Percentiles rank a stretch among this genome's conserved stretches.
These are phyloP conservation scores for Hedychridium roseum DNA, from an alignment of 2,888 invertebrate genomes.

Conservation along the genomic window DNA sequence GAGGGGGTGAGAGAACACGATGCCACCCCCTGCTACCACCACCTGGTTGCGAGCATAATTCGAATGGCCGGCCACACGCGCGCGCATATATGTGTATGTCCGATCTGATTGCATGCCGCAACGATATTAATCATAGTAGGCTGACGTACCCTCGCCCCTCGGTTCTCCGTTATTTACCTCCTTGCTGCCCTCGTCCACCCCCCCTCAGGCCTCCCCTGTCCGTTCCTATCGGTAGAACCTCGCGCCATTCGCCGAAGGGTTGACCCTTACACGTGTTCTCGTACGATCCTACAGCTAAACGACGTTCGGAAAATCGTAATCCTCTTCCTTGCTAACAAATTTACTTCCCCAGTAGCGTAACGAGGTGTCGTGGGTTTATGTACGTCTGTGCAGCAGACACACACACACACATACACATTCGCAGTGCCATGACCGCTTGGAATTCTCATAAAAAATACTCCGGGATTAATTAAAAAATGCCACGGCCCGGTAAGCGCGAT, in stretches of 20 bases:
- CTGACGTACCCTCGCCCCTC: constrained; percentile 64
- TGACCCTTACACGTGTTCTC: constrained; percentile 21
- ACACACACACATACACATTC: constrained; percentile 1
- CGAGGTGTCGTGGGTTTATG: constrained; percentile 4
- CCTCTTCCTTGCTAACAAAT: background rate
- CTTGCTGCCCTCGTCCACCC: constrained; percentile 41
- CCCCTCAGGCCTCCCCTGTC: constrained; percentile 32
- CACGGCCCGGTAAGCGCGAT: constrained; percentile 26
- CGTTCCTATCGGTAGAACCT: constrained; percentile 29
- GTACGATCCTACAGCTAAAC: too few relatives aligned
- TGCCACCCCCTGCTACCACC: constrained; percentile 27
- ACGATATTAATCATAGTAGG: constrained; percentile 67
- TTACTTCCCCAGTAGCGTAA: constrained; percentile 4
- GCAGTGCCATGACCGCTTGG: constrained; percentile 38
- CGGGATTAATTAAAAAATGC: constrained; percentile 57
- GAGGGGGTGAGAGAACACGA: constrained; percentile 10
- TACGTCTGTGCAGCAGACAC: background rate
- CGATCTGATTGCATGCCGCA: constrained; percentile 67
- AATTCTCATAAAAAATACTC: constrained; percentile 54
- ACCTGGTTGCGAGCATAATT: constrained; percentile 31
- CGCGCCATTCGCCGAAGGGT: constrained; percentile 19
- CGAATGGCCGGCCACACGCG: constrained; percentile 38
- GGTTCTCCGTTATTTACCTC: constrained; percentile 52
- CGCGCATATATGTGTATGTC: constrained; percentile 36
- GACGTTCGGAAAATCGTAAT: too few relatives aligned